phyloP scores from a whole-genome alignment of 2,113 vertebrate species.

The Theristicus caerulescens region DNA sequence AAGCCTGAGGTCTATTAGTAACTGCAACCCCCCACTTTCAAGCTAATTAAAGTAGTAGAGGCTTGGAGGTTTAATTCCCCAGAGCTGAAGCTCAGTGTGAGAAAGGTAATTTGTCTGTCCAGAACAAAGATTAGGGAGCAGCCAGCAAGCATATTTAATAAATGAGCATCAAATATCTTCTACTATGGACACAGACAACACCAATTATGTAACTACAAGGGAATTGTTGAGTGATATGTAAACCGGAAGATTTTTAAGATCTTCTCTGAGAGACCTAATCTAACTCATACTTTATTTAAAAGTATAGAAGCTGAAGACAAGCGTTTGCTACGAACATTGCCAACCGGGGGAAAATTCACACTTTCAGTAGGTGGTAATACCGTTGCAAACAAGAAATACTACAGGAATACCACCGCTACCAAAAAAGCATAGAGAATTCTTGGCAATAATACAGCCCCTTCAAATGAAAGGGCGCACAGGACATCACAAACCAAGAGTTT shows the following conservation, averaged over 20 bases:
- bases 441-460: neutral
- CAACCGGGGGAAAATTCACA: neutral
- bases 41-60: slow-evolving; percentile 99
- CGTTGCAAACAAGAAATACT: neutral
- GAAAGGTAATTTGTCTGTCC: slow-evolving; percentile 99
- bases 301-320: slow-evolving; percentile 27
- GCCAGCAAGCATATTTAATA: slow-evolving; percentile 94
- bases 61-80: slow-evolving; percentile 93
- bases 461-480: neutral
- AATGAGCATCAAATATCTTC: slow-evolving; percentile 93
- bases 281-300: slow-evolving; percentile 66
- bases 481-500: neutral
- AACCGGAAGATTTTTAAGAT: slow-evolving; percentile 66
- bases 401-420: neutral
- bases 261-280: neutral
- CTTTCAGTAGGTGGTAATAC: neutral
- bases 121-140: slow-evolving; percentile 97
- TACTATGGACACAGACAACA: slow-evolving; percentile 80
- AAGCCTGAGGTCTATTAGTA: slow-evolving; percentile 92
- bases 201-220: slow-evolving; percentile 86
- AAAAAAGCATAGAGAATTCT: neutral
- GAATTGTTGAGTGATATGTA: slow-evolving; percentile 68
- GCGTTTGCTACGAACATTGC: neutral
- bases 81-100: slow-evolving; percentile 91
- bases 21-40: slow-evolving; percentile 91